Evolutionary conservation across 2,113 vertebrate genomes (phyloP).

Genomic region (Hirundichthys speculiger): DNA sequence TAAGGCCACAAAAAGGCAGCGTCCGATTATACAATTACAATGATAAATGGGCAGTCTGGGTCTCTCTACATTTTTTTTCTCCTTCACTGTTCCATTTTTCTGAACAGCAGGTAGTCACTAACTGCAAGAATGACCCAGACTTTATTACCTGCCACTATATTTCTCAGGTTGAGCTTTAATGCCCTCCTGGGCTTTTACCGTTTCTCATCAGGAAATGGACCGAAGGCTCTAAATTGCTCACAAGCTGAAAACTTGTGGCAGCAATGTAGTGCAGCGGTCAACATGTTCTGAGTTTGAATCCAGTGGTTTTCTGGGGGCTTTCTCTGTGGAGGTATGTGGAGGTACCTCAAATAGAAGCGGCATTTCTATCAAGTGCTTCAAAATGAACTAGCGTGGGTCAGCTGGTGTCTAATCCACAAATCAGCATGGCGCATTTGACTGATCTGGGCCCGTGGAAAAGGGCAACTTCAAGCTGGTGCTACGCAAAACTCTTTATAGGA

Average conservation of each 20-base stretch:
- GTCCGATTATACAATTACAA: slow-evolving; percentile 4
- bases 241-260: background rate
- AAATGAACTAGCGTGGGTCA: too few relatives aligned
- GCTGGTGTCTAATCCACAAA: too few relatives aligned
- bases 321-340: background rate
- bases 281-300: background rate
- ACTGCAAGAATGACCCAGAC: slow-evolving; percentile 3
- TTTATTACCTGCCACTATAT: slow-evolving; percentile 8
- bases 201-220: slow-evolving; percentile 8
- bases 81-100: slow-evolving; percentile 4
- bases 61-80: background rate
- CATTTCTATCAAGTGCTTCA: too few relatives aligned
- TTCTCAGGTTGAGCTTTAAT: slow-evolving; percentile 13
- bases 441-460: too few relatives aligned
- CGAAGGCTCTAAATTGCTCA: background rate
- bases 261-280: background rate
- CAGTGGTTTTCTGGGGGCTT: background rate
- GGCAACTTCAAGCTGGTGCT: too few relatives aligned
- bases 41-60: slow-evolving; percentile 8
- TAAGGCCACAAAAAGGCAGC: slow-evolving; percentile 1
- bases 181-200: slow-evolving; percentile 14
- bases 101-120: background rate
- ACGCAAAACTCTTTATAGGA: too few relatives aligned
- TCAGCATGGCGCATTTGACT: too few relatives aligned
- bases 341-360: too few relatives aligned